Conservation (phyloP, 2,888 invertebrate genomes). For the Merodon equestris region DNA sequence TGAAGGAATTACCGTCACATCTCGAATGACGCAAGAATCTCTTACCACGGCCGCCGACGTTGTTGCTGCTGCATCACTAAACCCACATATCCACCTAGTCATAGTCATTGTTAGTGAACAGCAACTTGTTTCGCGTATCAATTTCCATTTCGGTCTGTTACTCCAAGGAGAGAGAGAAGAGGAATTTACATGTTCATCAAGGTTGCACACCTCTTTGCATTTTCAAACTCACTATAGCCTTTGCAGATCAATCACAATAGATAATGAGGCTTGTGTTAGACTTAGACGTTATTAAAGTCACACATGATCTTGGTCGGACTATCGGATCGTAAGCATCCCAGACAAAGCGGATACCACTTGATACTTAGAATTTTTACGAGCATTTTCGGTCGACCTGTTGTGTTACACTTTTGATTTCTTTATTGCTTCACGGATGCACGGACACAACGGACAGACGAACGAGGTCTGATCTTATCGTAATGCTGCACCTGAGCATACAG, state of each 20-base stretch:
- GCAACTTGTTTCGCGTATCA: conserved; percentile 32
- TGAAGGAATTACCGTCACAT: conserved; percentile 56
- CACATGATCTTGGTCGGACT: background rate
- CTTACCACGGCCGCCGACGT: conserved; percentile 8
- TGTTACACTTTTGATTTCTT: conserved; percentile 68
- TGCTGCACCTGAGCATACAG: conserved; percentile 50
- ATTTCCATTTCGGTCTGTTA: conserved; percentile 39
- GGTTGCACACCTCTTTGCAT: conserved; percentile 64
- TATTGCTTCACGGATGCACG: conserved; percentile 34
- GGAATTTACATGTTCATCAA: conserved; percentile 66
- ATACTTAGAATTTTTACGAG: conserved; percentile 41
- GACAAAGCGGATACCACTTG: conserved; percentile 14
- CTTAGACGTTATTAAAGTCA: conserved; percentile 44
- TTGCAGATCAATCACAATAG: conserved; percentile 63
- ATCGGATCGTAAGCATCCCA: conserved; percentile 23
- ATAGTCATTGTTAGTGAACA: no score
- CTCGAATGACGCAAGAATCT: conserved; percentile 55
- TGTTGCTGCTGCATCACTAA: no score
- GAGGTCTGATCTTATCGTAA: conserved; percentile 54
- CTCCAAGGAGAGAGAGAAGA: conserved; percentile 20
- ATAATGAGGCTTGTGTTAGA: conserved; percentile 61
- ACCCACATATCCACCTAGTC: no score
- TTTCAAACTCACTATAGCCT: conserved; percentile 56
- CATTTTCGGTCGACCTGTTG: conserved; percentile 47
- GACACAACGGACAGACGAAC: conserved; percentile 15